Evolutionary conservation across 2,797 vertebrate genomes (phyloP), one percentile per base, ranked within the genome.

Genomic region (Enteromius anoplus): DNA sequence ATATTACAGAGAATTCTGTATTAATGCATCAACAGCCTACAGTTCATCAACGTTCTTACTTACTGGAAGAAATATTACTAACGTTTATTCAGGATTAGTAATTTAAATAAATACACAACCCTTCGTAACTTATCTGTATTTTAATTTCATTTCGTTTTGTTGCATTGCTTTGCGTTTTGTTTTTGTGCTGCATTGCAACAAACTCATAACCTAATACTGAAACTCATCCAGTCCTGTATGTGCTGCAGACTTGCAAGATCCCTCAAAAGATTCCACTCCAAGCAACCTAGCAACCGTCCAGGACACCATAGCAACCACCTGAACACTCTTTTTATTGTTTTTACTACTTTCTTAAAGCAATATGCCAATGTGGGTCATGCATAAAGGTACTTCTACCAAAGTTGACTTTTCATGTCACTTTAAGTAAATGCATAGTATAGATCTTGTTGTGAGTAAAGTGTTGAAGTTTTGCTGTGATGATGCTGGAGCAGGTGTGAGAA

Each of bases 401-500:
- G 15, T 32, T 10, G 6, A 26, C 26, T 29, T 26, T 65, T 5
- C 21, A 14, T 65, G 23, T 21, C n/a, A 47, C 26, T 32, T 64
- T 8, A 42, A 42, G 11, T 62, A 14, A 15, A 29, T 62, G 60
- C 60, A 29, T 62, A 26, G 29, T 15, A 26, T 5, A 26, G 58
- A 26, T 26, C 58, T 65, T 10, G 68, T 45, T 70, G n/a, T 69
- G n/a, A 47, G 42, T 17, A 2, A 70, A 29, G 7, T n/a, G 3
- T 71, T 29, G 45, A 19, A 17, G 45, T 70, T 70, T 26, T 26
- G 12, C 40, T 8, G n/a, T 17, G 42, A 12, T 51, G 17, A 34
- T 55, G 17, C 29, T 75, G 70, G 66, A 12, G 19, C 82, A 77
- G 81, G 81, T 82, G 81, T 77, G 81, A 58, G 45, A 26, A 83